Percentiles rank a stretch among this genome's conserved stretches.
Evolutionary conservation across 2,113 vertebrate genomes (phyloP).

Genomic region (Phylloscopus trochiloides): DNA sequence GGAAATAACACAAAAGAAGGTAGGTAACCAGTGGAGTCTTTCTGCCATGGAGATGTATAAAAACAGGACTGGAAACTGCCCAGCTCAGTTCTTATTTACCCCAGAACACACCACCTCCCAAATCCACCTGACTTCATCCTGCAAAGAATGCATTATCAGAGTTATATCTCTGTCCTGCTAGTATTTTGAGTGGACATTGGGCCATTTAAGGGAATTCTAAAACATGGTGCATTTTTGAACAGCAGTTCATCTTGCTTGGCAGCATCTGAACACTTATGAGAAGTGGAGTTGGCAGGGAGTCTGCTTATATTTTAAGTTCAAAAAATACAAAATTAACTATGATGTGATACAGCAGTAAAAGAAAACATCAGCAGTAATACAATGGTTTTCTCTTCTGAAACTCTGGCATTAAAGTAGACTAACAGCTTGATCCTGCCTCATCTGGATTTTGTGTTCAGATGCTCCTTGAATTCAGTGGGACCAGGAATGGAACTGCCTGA

Average conservation of each 20-base stretch:
- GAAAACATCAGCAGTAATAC: neutral
- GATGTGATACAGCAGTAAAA: neutral
- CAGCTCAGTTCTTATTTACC: neutral
- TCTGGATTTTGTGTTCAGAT: neutral
- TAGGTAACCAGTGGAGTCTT: neutral
- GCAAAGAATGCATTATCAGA: neutral
- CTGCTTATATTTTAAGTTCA: neutral
- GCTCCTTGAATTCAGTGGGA: neutral
- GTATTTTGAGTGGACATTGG: neutral
- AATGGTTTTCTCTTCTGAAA: neutral
- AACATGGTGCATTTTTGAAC: neutral
- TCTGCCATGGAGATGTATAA: neutral
- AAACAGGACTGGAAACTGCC: neutral
- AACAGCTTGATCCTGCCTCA: neutral
- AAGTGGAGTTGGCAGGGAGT: neutral
- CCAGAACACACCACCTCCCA: neutral
- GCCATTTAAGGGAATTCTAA: slow-evolving; percentile 38
- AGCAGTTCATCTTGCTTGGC: slow-evolving; percentile 3
- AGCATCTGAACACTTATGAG: neutral
- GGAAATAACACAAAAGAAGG: slow-evolving; percentile 4
- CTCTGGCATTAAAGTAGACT: neutral
- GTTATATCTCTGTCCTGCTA: neutral
- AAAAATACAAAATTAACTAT: neutral
- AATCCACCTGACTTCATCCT: neutral
- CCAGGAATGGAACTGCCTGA: neutral